A percentile compares a stretch with the other conserved stretches of the same genome.
phyloP scores from a whole-genome alignment of 2,888 invertebrate genomes.

The Stenotaenia linearis region DNA sequence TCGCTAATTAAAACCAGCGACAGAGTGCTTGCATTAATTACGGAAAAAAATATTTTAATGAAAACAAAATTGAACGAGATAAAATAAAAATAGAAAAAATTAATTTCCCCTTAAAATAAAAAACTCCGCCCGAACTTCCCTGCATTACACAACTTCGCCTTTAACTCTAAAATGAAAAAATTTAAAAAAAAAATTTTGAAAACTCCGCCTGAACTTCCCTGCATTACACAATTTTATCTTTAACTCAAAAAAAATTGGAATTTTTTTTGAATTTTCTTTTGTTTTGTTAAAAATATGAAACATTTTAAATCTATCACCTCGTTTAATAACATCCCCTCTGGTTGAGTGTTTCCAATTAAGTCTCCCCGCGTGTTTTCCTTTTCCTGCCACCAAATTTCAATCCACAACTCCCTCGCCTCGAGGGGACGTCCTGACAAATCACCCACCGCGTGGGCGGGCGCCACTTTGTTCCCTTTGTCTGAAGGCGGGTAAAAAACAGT shows the following conservation, averaged over 20 bases:
- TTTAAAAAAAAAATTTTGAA: neutral
- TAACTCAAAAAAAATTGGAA: neutral
- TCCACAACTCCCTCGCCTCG: slow-evolving; percentile 15
- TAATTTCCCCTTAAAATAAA: neutral
- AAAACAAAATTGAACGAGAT: neutral
- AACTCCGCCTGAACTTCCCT: neutral
- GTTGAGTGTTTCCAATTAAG: slow-evolving; percentile 15
- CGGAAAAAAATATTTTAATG: neutral
- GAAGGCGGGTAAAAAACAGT: neutral
- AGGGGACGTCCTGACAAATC: slow-evolving; percentile 19
- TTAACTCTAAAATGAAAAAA: neutral
- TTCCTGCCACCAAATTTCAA: slow-evolving; percentile 11
- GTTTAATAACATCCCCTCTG: slow-evolving; percentile 15
- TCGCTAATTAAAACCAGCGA: neutral
- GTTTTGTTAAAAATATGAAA: neutral
- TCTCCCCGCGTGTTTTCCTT: neutral
- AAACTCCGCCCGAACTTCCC: neutral
- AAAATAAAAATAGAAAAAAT: neutral
- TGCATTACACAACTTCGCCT: neutral
- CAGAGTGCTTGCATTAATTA: neutral
- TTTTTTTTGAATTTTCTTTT: neutral
- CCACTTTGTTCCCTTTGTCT: slow-evolving; percentile 3
- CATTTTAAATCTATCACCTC: neutral
- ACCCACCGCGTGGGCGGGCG: neutral
- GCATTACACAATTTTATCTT: neutral